Evolutionary conservation across 2,888 invertebrate species (phyloP).

Genomic region (Villa cingulata): DNA sequence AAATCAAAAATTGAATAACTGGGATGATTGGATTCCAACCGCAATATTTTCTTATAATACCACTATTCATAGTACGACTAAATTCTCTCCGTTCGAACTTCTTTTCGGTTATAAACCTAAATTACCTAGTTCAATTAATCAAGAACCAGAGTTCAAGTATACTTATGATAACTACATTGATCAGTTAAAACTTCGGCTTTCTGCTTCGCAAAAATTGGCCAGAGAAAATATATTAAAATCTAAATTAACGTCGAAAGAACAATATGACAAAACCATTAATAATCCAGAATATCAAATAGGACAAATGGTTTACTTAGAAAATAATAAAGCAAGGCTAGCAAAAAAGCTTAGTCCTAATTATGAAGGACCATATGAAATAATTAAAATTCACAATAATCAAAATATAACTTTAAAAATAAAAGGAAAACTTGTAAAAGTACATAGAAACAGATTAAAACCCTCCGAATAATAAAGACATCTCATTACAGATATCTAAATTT

Average conservation of each 20-base stretch:
- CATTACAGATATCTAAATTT: neutral
- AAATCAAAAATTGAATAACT: conserved; percentile 19
- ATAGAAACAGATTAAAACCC: conserved; percentile 1
- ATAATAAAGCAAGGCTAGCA: conserved; percentile 2
- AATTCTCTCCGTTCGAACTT: conserved; percentile 21
- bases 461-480: neutral
- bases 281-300: conserved; percentile 3
- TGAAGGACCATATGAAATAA: conserved; percentile 8
- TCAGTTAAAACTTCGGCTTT: conserved; percentile 8
- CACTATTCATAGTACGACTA: conserved; percentile 21
- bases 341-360: conserved; percentile 7
- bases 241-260: conserved; percentile 5
- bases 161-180: conserved; percentile 8
- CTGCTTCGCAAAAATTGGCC: conserved; percentile 6
- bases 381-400: conserved; percentile 1
- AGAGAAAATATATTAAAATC: conserved; percentile 7
- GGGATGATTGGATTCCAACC: conserved; percentile 22
- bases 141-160: conserved; percentile 6
- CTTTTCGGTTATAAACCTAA: conserved; percentile 9
- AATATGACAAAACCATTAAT: conserved; percentile 5
- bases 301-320: conserved; percentile 7
- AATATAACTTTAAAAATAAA: conserved; percentile 7
- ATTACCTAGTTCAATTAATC: conserved; percentile 4
- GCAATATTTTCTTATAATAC: conserved; percentile 25
- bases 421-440: neutral